phyloP scores from a whole-genome alignment of 2,888 invertebrate genomes.

The Amblyteles armatorius region DNA sequence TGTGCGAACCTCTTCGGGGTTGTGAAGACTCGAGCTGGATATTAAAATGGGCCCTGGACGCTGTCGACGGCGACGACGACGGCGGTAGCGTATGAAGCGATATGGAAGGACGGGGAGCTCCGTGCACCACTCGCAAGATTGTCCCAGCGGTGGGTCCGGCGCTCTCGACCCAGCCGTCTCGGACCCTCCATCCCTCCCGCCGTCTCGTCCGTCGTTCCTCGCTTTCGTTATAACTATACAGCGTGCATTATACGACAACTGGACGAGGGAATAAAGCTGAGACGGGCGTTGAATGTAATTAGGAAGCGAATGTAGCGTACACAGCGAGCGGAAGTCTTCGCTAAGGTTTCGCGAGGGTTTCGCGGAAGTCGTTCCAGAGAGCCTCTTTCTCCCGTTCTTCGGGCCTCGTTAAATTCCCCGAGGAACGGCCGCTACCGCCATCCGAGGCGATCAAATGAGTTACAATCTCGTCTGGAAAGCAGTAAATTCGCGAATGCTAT shows the following conservation, averaged over 20 bases:
- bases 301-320: slow-evolving; percentile 62
- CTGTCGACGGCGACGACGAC: slow-evolving; percentile 5
- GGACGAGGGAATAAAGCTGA: slow-evolving; percentile 61
- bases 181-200: slow-evolving; percentile 12
- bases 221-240: not conserved
- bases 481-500: slow-evolving; percentile 19
- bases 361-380: slow-evolving; percentile 32
- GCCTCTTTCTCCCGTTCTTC: slow-evolving; percentile 19
- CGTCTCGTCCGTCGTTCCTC: not conserved
- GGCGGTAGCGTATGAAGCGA: slow-evolving; percentile 11
- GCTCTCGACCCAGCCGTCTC: slow-evolving; percentile 20
- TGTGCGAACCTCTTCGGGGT: slow-evolving; percentile 14
- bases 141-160: slow-evolving; percentile 3
- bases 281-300: slow-evolving; percentile 60
- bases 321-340: not conserved
- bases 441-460: slow-evolving; percentile 31
- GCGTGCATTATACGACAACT: slow-evolving; percentile 12
- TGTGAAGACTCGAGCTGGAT: not conserved
- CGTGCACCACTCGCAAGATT: slow-evolving; percentile 21
- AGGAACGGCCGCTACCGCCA: slow-evolving; percentile 14
- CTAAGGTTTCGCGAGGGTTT: not conserved
- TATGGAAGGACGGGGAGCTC: not conserved
- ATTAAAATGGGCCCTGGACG: slow-evolving; percentile 21
- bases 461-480: slow-evolving; percentile 3
- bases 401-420: slow-evolving; percentile 41